A percentile compares a stretch with the other conserved stretches of the same genome.
phyloP scores from a whole-genome alignment of 2,113 vertebrate genomes.

The Seriola aureovittata region DNA sequence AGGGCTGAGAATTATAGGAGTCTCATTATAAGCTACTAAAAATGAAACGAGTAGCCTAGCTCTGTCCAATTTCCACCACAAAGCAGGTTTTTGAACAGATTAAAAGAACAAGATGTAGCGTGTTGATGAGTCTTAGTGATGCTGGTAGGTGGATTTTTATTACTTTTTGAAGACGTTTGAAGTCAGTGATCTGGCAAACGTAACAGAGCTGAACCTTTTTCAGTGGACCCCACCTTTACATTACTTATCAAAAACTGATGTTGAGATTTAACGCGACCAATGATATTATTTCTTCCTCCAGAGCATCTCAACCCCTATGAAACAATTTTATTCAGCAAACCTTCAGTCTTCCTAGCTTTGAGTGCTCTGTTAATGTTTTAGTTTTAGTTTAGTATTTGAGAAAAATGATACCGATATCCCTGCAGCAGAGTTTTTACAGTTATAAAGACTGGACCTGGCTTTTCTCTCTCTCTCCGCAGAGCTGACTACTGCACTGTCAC shows the following conservation, averaged over 20 bases:
- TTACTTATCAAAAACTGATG: not conserved
- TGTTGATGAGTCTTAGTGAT: no score
- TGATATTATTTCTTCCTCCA: not conserved
- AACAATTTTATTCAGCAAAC: slow-evolving; percentile 10
- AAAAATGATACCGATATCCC: not conserved
- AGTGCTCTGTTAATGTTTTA: not conserved
- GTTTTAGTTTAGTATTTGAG: not conserved
- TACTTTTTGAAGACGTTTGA: no score
- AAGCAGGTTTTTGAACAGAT: no score
- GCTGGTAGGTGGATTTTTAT: no score
- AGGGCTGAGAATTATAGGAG: no score
- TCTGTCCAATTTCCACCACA: no score
- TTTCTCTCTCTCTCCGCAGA: slow-evolving; percentile 1
- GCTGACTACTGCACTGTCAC: not conserved
- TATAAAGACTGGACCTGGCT: not conserved
- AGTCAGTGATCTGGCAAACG: no score
- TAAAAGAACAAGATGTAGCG: no score
- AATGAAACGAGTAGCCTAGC: no score
- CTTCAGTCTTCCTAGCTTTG: not conserved
- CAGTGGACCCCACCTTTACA: not conserved
- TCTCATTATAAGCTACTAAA: no score
- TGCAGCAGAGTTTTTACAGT: slow-evolving; percentile 11
- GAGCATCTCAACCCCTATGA: not conserved
- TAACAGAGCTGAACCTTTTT: not conserved
- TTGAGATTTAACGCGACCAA: not conserved